Conservation (phyloP, 2,888 invertebrate genomes). For the Agriotes lineatus region DNA sequence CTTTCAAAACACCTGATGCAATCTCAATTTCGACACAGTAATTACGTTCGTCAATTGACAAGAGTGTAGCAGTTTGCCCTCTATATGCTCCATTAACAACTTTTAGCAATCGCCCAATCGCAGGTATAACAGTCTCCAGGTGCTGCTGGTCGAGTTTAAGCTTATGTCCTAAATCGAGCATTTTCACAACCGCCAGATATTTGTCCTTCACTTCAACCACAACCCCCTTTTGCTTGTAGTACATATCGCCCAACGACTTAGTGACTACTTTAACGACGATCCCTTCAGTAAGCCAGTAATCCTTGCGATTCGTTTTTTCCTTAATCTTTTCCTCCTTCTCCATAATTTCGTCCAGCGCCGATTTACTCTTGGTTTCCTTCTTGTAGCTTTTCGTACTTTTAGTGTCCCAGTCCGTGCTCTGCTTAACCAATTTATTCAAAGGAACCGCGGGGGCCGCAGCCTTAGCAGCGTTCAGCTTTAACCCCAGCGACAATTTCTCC, state of each 20-base stretch:
- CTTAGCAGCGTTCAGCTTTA: conserved; percentile 64
- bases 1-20: conserved; percentile 77
- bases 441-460: conserved; percentile 56
- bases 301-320: conserved; percentile 78
- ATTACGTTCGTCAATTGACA: conserved; percentile 77
- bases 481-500: conserved; percentile 72
- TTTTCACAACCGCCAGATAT: conserved; percentile 83
- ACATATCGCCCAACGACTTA: conserved; percentile 88
- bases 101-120: conserved; percentile 81
- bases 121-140: conserved; percentile 96
- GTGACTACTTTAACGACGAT: conserved; percentile 92
- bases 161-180: conserved; percentile 80
- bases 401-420: conserved; percentile 66
- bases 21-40: conserved; percentile 78
- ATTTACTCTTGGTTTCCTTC: conserved; percentile 57
- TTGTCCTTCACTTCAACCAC: conserved; percentile 81
- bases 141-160: conserved; percentile 91
- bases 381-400: conserved; percentile 53
- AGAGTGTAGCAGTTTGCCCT: conserved; percentile 77
- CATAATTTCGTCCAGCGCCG: conserved; percentile 85
- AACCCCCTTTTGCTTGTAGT: conserved; percentile 90
- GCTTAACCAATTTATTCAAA: conserved; percentile 73
- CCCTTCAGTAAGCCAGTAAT: conserved; percentile 88
- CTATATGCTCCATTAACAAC: conserved; percentile 92
- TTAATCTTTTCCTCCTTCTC: conserved; percentile 82